Evolutionary conservation across 2,113 vertebrate genomes (phyloP).

Genomic region (Thomomys bottae): DNA sequence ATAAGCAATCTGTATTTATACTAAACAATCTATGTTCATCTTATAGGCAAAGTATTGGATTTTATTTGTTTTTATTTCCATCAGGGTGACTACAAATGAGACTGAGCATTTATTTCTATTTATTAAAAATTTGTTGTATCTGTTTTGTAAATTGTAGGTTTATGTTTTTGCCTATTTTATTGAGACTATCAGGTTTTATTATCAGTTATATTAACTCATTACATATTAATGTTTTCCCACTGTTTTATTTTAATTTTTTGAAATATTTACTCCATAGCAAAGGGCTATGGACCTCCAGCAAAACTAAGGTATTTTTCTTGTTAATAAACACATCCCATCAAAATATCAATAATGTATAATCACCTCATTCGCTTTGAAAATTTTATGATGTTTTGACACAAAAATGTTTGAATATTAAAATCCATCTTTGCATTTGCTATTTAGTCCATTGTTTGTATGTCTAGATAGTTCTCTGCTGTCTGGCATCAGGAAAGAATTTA

Average conservation of each 20-base stretch:
- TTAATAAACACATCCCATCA: slow-evolving; percentile 65
- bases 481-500: slow-evolving; percentile 43
- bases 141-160: slow-evolving; percentile 51
- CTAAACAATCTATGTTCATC: not conserved
- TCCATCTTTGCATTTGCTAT: slow-evolving; percentile 49
- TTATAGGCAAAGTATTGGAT: slow-evolving; percentile 36
- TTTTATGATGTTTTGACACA: slow-evolving; percentile 71
- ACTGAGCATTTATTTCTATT: slow-evolving; percentile 37
- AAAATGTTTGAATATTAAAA: slow-evolving; percentile 73
- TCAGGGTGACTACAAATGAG: slow-evolving; percentile 37
- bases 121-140: slow-evolving; percentile 36
- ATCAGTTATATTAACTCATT: slow-evolving; percentile 68
- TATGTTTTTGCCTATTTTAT: slow-evolving; percentile 57
- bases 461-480: not conserved
- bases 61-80: slow-evolving; percentile 60
- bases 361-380: slow-evolving; percentile 61
- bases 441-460: slow-evolving; percentile 22
- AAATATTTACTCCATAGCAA: slow-evolving; percentile 65
- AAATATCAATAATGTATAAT: slow-evolving; percentile 69
- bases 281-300: slow-evolving; percentile 33
- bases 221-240: slow-evolving; percentile 71
- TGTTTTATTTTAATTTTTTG: slow-evolving; percentile 71
- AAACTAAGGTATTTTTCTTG: slow-evolving; percentile 56
- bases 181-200: slow-evolving; percentile 65
- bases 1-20: slow-evolving; percentile 1